Base-by-base conservation (phyloP, 2,113 vertebrate species). In the Peromyscus polionotus region DNA sequence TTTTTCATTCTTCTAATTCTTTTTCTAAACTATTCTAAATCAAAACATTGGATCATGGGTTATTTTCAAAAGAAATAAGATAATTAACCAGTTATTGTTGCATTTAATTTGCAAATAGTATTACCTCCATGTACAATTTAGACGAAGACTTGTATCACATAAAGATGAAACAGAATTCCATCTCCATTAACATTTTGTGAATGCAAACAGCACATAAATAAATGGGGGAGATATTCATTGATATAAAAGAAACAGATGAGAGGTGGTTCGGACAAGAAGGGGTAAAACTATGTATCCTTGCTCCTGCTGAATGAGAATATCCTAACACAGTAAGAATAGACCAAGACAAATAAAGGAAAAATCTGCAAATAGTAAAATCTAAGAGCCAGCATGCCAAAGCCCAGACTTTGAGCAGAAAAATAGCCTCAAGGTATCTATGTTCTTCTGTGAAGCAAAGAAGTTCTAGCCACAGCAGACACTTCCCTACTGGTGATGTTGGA, bases 1-100 rank as follows among this genome's bases (percentile, higher is more conserved):
- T 67, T 83, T 45, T 70, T 7, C 28, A 45, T 86, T 33, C 13
- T 86, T 59, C 39, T 22, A 59, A 31, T 63, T 63, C 33, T 85
- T 65, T 72, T 95, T 14, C 3, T 92, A 57, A 77, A n/a, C 31
- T 80, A 61, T 84, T 70, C 59, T 65, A 93, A 92, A 81, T 88
- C 3, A 22, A 4, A 39, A 42, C 42, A 16, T 31, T 83, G 36
- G 22, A 3, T 86, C 28, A 59, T 63, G 24, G 13, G 8, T 39
- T 83, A 31, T 0, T 91, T 85, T 85, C 39, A 75, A 91, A 93
- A 84, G 11, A 88, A 88, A 80, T 13, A 33, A 65, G 3, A 70
- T 39, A 13, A 45, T 65, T 73, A 20, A 67, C 77, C 10, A 9
- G 20, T 31, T 89, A 22, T n/a, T 72, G 7, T 75, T 65, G 42